Evolutionary conservation across 37 sponge, comb jelly and placozoan genomes (phyloP).

Genomic region (Cladorhizidae sp.): DNA sequence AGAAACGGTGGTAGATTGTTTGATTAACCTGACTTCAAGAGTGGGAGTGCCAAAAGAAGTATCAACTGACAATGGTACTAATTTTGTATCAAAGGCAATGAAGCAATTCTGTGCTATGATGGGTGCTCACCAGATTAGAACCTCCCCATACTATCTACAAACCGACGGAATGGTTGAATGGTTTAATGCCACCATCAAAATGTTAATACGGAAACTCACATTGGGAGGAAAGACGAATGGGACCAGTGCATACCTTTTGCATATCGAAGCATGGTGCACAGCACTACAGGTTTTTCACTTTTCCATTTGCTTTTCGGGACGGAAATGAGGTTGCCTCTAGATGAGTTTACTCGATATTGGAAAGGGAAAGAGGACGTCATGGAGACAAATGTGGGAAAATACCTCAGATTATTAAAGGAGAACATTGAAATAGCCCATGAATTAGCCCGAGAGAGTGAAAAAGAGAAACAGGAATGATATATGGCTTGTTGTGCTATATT

Average conservation of each 20-base stretch:
- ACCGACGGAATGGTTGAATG: constrained; percentile 46
- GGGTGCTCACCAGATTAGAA: constrained; percentile 12
- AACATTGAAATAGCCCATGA: too few relatives aligned
- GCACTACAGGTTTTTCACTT: too few relatives aligned
- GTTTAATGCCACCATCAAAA: constrained; percentile 43
- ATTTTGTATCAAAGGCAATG: constrained; percentile 38
- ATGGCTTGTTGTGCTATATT: too few relatives aligned
- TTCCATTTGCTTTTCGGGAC: too few relatives aligned
- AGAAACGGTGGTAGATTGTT: constrained; percentile 57
- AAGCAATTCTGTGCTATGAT: constrained; percentile 31
- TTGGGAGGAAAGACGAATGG: constrained; percentile 34
- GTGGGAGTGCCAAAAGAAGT: constrained; percentile 59
- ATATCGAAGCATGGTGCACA: neutral
- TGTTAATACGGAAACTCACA: constrained; percentile 20
- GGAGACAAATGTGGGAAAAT: too few relatives aligned
- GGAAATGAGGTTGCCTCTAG: too few relatives aligned
- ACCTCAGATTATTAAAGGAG: too few relatives aligned
- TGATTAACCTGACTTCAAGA: constrained; percentile 37
- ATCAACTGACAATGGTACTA: constrained; percentile 56
- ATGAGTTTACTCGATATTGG: too few relatives aligned
- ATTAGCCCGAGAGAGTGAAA: too few relatives aligned
- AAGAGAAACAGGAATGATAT: too few relatives aligned
- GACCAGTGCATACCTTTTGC: constrained; percentile 45
- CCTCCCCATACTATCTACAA: constrained; percentile 43
- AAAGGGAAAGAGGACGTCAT: too few relatives aligned